Evolutionary conservation across 1,140 invertebrate genomes (phyloP).

Genomic region (Oscheius sp.): DNA sequence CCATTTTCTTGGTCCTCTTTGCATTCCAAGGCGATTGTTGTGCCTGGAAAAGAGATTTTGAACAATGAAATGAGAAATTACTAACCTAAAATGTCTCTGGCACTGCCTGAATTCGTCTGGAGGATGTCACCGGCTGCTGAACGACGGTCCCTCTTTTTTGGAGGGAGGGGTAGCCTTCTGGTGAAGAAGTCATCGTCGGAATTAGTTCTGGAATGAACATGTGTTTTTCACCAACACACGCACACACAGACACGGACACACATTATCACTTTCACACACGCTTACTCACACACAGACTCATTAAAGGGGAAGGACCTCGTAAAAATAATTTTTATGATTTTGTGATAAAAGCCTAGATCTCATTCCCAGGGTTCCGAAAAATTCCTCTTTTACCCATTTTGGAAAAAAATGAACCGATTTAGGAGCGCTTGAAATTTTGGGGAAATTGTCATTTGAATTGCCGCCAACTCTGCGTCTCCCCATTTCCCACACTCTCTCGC

Average conservation of each 20-base stretch:
- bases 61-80: not conserved
- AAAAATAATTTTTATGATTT: too few species aligned
- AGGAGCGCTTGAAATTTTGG: too few species aligned
- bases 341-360: too few species aligned
- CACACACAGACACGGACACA: not conserved
- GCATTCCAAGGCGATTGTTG: constrained; percentile 21
- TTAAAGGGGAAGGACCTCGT: too few species aligned
- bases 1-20: constrained; percentile 8
- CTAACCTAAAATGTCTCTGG: constrained; percentile 11
- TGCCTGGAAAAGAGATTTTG: constrained; percentile 4
- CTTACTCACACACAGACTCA: too few species aligned
- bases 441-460: too few species aligned
- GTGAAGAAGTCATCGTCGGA: not conserved
- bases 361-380: too few species aligned
- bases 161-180: not conserved
- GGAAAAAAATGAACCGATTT: too few species aligned
- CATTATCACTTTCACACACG: too few species aligned
- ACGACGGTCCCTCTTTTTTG: not conserved
- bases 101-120: not conserved
- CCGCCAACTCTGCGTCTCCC: too few species aligned
- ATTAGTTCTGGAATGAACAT: not conserved
- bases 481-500: too few species aligned
- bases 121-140: not conserved
- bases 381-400: too few species aligned
- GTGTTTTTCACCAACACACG: not conserved